Evolutionary conservation across 1,140 invertebrate genomes (phyloP), one percentile per base, ranked within the genome.

Genomic region (Contarinia nasturtii): DNA sequence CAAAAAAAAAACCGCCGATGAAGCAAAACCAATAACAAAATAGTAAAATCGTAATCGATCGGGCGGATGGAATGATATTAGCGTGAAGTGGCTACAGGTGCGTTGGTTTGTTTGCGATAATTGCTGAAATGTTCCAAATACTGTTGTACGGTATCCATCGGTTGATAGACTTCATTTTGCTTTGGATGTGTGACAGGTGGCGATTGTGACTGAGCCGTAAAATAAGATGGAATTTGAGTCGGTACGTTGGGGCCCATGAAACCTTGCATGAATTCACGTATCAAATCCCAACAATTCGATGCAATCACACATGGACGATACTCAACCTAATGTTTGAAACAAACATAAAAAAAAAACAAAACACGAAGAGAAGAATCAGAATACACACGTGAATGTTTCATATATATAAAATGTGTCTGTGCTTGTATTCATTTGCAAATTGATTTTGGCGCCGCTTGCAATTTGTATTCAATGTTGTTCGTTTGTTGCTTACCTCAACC

Each of bases 91-190:
- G 20, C 20, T 7, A 18, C n/a, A 12, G 41, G n/a, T 38, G 45
- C 37, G 2, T 41, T 46, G 51, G 37, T 54, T 21, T 58, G 65
- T 64, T 94, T 94, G 44, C 87, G 71, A 57, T 88, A 90, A 46
- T 81, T 78, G 52, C 79, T 86, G 63, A 96, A 96, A 59, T 94
- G 86, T 64, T 96, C 90, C 56, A 95, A 72, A 65, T 97, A 97
- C 58, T 95, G 91, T 51, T 89, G 82, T 45, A 95, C 83, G 0
- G 89, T 94, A 61, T 95, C 90, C 52, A 89, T 79, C 0, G 86
- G 85, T 46, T 81, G 77, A 61, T 91, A 94, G 42, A 90, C 71
- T 14, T 91, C 84, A 57, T 89, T 88, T 52, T 69, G 68, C 15
- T 66, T 57, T 0, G 48, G 42, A 48, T 59, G 59, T 47, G 60